Percentiles rank a stretch among this genome's conserved stretches.
phyloP scores from a whole-genome alignment of 2,113 vertebrate species.

The Nestor notabilis region DNA sequence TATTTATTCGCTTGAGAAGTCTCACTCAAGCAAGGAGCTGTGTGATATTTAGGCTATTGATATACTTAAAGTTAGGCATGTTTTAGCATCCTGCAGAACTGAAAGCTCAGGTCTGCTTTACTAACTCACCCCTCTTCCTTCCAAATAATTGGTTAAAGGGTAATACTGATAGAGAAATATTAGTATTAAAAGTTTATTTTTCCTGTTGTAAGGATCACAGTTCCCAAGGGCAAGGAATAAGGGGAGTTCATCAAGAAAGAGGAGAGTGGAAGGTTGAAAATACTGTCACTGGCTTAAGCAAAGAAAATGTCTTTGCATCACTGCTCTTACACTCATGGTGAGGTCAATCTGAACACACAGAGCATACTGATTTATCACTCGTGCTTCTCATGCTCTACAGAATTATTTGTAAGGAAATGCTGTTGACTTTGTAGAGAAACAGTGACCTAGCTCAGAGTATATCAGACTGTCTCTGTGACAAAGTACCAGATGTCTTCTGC shows the following conservation, averaged over 20 bases:
- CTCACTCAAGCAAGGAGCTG: background rate
- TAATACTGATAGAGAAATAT: background rate
- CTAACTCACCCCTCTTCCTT: background rate
- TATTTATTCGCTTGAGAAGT: background rate
- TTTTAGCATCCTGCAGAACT: background rate
- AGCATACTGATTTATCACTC: background rate
- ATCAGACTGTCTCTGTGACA: background rate
- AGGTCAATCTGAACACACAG: background rate
- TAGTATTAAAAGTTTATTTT: background rate
- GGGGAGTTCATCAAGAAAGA: background rate
- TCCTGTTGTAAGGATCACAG: background rate
- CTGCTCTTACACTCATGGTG: background rate
- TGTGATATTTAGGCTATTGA: background rate
- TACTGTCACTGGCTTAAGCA: background rate
- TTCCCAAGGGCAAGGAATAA: background rate
- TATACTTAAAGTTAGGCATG: background rate
- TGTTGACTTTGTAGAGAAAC: background rate
- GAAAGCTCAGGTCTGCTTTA: background rate
- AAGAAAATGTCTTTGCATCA: background rate
- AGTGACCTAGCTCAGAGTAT: background rate
- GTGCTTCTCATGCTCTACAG: background rate
- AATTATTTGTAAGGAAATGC: background rate
- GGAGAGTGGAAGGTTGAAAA: background rate
- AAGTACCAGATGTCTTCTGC: slow-evolving; percentile 15
- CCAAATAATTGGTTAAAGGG: background rate